These are phyloP conservation scores for Miichthys miiuy DNA, from an alignment of 2,797 vertebrate genomes.

Conservation along the genomic window DNA sequence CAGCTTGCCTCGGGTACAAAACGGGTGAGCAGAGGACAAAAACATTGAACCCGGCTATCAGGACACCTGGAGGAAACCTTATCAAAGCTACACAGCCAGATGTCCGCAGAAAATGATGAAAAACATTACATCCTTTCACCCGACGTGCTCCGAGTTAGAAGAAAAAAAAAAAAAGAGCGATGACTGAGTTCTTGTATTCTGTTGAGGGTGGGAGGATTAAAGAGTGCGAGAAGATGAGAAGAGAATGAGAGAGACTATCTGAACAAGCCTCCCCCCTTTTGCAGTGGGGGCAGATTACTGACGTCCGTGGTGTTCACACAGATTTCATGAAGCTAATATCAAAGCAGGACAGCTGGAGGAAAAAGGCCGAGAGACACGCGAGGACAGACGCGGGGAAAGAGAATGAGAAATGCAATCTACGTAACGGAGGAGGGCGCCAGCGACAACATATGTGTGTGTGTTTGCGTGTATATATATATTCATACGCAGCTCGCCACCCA, in stretches of 20 bases:
- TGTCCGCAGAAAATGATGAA: constrained; percentile 37
- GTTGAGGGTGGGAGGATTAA: constrained; percentile 72
- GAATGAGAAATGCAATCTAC: constrained; percentile 76
- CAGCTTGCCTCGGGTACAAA: constrained; percentile 42
- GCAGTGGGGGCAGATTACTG: constrained; percentile 73
- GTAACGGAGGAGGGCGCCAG: constrained; percentile 52
- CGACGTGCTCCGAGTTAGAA: constrained; percentile 17
- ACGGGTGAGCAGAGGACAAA: constrained; percentile 49
- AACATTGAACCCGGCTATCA: constrained; percentile 33
- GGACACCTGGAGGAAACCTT: constrained; percentile 61
- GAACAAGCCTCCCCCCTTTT: constrained; percentile 36
- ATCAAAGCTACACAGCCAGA: constrained; percentile 63
- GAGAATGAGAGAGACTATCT: constrained; percentile 40
- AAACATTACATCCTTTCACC: constrained; percentile 51
- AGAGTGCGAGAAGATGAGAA: constrained; percentile 58
- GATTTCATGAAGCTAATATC: constrained; percentile 83
- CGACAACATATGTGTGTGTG: neutral
- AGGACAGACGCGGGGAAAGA: constrained; percentile 70
- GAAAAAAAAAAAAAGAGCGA: constrained; percentile 23
- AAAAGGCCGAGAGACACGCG: constrained; percentile 67
- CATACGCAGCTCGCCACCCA: constrained; percentile 36
- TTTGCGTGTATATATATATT: constrained; percentile 29
- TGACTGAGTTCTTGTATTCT: constrained; percentile 47
- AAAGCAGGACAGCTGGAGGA: constrained; percentile 83
- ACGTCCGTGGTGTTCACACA: constrained; percentile 67